Percentiles rank a stretch among this genome's conserved stretches.
Evolutionary conservation across 2,888 invertebrate genomes (phyloP).

Genomic region (Lamellibrachia columna): DNA sequence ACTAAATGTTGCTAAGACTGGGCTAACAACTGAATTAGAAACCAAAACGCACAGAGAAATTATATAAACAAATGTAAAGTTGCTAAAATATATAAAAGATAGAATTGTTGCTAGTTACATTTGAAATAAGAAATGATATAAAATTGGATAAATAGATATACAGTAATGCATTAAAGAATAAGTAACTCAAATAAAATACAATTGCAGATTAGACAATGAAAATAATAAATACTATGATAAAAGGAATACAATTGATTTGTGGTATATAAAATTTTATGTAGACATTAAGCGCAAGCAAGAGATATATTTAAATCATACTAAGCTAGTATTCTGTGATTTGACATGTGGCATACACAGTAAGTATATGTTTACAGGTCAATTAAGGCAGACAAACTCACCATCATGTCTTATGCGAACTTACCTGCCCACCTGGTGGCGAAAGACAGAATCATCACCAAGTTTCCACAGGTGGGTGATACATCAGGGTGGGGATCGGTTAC

Average conservation of each 20-base stretch:
- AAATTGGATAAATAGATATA: no score
- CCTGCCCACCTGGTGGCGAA: constrained; percentile 50
- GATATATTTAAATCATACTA: background rate
- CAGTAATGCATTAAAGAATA: no score
- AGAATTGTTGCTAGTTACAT: no score
- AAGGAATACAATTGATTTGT: background rate
- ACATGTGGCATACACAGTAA: background rate
- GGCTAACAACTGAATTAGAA: no score
- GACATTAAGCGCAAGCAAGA: background rate
- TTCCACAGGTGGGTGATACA: constrained; percentile 66
- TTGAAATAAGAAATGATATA: no score
- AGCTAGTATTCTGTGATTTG: background rate
- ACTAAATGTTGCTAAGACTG: no score
- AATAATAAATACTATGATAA: no score
- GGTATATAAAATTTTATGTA: background rate
- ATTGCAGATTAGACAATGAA: no score
- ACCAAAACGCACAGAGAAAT: no score
- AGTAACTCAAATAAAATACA: no score
- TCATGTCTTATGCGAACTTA: background rate
- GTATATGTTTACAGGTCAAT: background rate
- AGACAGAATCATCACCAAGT: constrained; percentile 68
- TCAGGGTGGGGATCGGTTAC: background rate
- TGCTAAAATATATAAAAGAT: no score
- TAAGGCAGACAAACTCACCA: background rate
- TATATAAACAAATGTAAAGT: no score